Percentiles rank a stretch among this genome's conserved stretches.
Conservation (phyloP, 1,140 invertebrate species). For the Drosophila willistoni region DNA sequence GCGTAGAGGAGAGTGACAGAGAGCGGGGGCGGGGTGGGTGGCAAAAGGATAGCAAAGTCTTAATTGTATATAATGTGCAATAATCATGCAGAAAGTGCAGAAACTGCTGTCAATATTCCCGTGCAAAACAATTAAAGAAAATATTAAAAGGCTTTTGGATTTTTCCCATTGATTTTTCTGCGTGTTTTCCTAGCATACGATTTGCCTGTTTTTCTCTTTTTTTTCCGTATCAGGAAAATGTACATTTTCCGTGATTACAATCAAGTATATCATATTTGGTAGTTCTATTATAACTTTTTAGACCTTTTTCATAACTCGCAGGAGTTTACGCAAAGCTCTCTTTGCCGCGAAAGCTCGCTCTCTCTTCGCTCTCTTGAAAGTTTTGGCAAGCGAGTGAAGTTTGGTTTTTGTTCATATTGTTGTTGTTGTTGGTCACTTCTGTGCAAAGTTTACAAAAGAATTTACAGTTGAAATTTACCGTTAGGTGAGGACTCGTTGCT, state of each 20-base stretch:
- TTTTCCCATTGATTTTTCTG: constrained; percentile 5
- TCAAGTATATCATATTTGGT: constrained; percentile 9
- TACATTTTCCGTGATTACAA: background rate
- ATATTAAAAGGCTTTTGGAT: background rate
- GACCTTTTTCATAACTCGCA: background rate
- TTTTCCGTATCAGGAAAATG: background rate
- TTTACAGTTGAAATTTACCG: constrained; percentile 44
- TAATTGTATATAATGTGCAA: constrained; percentile 12
- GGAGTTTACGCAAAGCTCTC: background rate
- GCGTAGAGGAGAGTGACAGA: too few species aligned
- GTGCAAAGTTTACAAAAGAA: constrained; percentile 27
- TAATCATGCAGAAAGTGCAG: constrained; percentile 13
- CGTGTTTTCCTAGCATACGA: background rate
- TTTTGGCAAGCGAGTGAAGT: constrained; percentile 16
- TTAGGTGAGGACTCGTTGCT: constrained; percentile 23
- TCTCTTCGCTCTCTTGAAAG: constrained; percentile 1
- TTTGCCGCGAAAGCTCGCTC: background rate
- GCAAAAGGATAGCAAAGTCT: constrained; percentile 22
- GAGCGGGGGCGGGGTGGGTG: background rate
- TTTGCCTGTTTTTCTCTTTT: too few species aligned
- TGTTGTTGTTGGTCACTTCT: constrained; percentile 3
- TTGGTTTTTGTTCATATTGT: constrained; percentile 1
- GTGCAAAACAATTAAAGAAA: background rate
- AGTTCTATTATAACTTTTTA: constrained; percentile 8
- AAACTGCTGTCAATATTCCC: constrained; percentile 11